Evolutionary conservation across 2,113 vertebrate genomes (phyloP).

Genomic region (Leptocoma aspasia): DNA sequence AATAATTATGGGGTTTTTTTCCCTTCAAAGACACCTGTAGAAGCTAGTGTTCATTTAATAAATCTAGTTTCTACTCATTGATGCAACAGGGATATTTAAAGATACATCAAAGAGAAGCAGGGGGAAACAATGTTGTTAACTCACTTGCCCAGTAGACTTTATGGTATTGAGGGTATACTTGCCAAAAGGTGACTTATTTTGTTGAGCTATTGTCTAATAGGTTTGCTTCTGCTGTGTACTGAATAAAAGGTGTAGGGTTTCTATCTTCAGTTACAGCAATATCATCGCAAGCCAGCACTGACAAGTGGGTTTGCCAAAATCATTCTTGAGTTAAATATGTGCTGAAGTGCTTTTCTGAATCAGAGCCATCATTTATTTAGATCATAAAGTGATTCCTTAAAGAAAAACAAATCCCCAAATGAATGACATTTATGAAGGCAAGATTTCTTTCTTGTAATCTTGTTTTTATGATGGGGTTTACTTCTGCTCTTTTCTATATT

Average conservation of each 20-base stretch:
- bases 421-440: neutral
- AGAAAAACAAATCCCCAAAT: neutral
- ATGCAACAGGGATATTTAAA: neutral
- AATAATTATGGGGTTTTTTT: neutral
- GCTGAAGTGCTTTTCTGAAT: conserved; percentile 33
- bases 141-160: neutral
- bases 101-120: neutral
- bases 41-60: neutral
- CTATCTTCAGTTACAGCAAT: neutral
- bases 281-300: neutral
- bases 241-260: neutral
- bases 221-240: neutral
- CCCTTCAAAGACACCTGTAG: neutral
- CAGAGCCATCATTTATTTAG: conserved; percentile 12
- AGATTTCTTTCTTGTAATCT: neutral
- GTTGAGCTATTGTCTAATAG: neutral
- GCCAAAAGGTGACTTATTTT: neutral
- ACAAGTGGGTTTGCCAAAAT: neutral
- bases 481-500: neutral
- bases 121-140: neutral
- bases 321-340: neutral
- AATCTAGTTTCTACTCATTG: neutral
- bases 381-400: neutral
- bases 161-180: neutral
- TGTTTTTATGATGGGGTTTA: neutral